phyloP scores from a whole-genome alignment of 2,113 vertebrate genomes.

The Fregetta grallaria region DNA sequence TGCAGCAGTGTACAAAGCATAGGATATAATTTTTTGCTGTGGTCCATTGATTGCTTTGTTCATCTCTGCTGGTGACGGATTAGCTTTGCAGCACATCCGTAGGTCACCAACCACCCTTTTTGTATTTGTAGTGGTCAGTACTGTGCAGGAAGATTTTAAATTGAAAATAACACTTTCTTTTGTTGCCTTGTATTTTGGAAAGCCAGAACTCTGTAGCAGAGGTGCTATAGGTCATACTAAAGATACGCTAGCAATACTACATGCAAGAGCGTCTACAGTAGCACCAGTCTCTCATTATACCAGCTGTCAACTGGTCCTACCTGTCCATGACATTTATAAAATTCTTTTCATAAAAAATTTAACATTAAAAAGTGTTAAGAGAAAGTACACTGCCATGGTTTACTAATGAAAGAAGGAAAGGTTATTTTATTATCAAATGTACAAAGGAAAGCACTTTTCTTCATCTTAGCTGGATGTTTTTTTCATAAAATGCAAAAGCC shows the following conservation, averaged over 20 bases:
- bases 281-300: neutral
- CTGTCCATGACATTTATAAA: slow-evolving; percentile 45
- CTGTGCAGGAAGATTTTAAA: slow-evolving; percentile 40
- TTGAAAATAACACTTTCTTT: slow-evolving; percentile 45
- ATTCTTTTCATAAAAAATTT: slow-evolving; percentile 49
- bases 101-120: slow-evolving; percentile 42
- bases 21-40: slow-evolving; percentile 35
- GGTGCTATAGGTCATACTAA: neutral
- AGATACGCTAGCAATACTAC: neutral
- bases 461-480: neutral
- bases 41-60: slow-evolving; percentile 39
- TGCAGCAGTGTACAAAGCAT: neutral
- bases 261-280: neutral
- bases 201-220: neutral
- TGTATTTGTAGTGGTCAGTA: slow-evolving; percentile 23
- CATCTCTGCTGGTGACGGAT: slow-evolving; percentile 51
- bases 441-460: slow-evolving; percentile 6
- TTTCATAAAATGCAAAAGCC: neutral
- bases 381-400: neutral
- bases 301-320: neutral
- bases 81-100: slow-evolving; percentile 16
- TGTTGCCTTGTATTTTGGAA: slow-evolving; percentile 11
- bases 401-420: slow-evolving; percentile 57
- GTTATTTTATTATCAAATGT: slow-evolving; percentile 49
- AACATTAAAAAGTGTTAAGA: slow-evolving; percentile 45